phyloP scores from a whole-genome alignment of 2,797 vertebrate species.

The Threskiornis aethiopicus region DNA sequence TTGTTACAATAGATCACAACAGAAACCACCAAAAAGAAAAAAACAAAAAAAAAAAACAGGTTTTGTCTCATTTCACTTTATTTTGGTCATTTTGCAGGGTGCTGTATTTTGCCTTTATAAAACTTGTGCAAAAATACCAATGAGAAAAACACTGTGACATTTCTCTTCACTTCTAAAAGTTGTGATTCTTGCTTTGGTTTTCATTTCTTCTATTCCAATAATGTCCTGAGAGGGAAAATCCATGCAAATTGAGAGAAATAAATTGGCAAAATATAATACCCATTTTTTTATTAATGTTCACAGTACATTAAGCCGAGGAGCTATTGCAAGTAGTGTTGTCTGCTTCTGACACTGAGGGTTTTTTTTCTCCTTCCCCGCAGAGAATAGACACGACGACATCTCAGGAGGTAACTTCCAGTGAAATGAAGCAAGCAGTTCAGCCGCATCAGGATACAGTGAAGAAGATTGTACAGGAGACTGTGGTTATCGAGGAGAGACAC shows the following conservation, averaged over 20 bases:
- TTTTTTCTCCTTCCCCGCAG: slow-evolving; percentile 69
- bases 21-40: background rate
- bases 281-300: background rate
- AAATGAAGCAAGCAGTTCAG: slow-evolving; percentile 28
- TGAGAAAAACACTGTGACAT: background rate
- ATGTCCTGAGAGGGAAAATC: background rate
- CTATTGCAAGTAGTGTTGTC: background rate
- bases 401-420: slow-evolving; percentile 54
- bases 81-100: slow-evolving; percentile 17
- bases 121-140: background rate
- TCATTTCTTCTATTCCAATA: background rate
- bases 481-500: slow-evolving; percentile 75
- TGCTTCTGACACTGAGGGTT: background rate
- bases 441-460: slow-evolving; percentile 40
- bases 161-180: background rate
- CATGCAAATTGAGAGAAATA: background rate
- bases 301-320: background rate
- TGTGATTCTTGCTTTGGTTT: background rate
- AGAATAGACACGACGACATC: slow-evolving; percentile 78
- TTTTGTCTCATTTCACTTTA: slow-evolving; percentile 1
- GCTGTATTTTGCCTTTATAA: slow-evolving; percentile 43
- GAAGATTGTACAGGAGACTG: slow-evolving; percentile 77
- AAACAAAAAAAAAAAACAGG: rapidly evolving
- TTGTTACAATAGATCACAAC: background rate
- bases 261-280: slow-evolving; percentile 25